Evolutionary conservation across 2,113 vertebrate species (phyloP).

Genomic region (Erythrocercus mccallii): DNA sequence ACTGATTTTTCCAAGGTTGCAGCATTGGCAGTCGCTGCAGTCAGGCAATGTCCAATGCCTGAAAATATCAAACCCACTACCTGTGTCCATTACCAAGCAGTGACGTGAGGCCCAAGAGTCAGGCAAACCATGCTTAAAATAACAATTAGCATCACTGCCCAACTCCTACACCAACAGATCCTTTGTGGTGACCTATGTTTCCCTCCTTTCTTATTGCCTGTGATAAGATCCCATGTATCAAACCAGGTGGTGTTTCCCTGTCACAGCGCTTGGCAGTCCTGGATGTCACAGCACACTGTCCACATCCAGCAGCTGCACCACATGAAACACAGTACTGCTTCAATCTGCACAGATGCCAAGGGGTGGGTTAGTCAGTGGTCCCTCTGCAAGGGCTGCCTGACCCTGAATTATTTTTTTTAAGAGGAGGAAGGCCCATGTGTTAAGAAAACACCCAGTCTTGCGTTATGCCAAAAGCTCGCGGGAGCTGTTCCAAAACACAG

Average conservation of each 20-base stretch:
- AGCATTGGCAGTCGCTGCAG: background rate
- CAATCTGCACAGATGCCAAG: accelerated
- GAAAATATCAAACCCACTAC: background rate
- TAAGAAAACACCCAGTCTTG: background rate
- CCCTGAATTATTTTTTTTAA: background rate
- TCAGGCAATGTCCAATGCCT: background rate
- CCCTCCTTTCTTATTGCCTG: background rate
- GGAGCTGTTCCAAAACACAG: background rate
- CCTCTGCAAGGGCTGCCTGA: background rate
- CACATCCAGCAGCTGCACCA: background rate
- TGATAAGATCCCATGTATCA: background rate
- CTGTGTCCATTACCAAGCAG: background rate
- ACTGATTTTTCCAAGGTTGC: background rate
- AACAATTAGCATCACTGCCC: background rate
- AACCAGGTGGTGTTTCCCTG: background rate
- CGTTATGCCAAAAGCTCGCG: accelerated
- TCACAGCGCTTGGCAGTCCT: background rate
- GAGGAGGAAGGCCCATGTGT: background rate
- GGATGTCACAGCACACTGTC: background rate
- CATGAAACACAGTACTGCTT: background rate
- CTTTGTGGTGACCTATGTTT: background rate
- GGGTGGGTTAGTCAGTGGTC: background rate
- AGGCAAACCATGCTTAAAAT: background rate
- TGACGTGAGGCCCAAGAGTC: background rate
- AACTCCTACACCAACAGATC: background rate